Conservation (phyloP, 2,113 vertebrate genomes). For the Mystacornis crossleyi region DNA sequence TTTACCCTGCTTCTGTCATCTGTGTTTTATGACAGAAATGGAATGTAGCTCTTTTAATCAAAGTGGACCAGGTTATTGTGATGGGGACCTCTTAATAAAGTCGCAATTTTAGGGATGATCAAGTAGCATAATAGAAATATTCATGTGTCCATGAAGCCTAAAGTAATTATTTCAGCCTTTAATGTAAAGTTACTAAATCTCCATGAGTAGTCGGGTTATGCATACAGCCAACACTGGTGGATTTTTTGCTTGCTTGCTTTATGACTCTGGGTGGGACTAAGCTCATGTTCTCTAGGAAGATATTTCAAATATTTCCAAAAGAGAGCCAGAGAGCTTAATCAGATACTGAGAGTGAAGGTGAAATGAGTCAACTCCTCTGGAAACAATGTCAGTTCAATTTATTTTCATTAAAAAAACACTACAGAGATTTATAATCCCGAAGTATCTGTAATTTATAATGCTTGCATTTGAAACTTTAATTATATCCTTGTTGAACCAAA, state of each 20-base stretch:
- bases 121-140: slow-evolving; percentile 51
- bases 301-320: background rate
- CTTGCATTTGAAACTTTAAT: slow-evolving; percentile 43
- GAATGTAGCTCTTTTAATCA: background rate
- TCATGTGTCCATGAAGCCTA: slow-evolving; percentile 22
- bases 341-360: background rate
- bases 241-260: background rate
- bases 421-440: background rate
- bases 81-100: slow-evolving; percentile 20
- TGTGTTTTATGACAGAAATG: background rate
- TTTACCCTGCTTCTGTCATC: background rate
- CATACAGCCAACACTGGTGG: background rate
- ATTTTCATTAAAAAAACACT: slow-evolving; percentile 24
- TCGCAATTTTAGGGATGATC: slow-evolving; percentile 38
- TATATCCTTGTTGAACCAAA: background rate
- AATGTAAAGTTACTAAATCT: slow-evolving; percentile 1
- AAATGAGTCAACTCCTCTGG: background rate
- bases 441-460: background rate
- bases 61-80: background rate
- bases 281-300: background rate
- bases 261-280: background rate
- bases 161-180: slow-evolving; percentile 39
- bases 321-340: background rate
- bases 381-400: slow-evolving; percentile 4
- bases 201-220: background rate